Percentiles rank a stretch among this genome's conserved stretches.
These are phyloP conservation scores for Malurus elegans DNA, from an alignment of 2,113 vertebrate genomes.

Conservation along the genomic window DNA sequence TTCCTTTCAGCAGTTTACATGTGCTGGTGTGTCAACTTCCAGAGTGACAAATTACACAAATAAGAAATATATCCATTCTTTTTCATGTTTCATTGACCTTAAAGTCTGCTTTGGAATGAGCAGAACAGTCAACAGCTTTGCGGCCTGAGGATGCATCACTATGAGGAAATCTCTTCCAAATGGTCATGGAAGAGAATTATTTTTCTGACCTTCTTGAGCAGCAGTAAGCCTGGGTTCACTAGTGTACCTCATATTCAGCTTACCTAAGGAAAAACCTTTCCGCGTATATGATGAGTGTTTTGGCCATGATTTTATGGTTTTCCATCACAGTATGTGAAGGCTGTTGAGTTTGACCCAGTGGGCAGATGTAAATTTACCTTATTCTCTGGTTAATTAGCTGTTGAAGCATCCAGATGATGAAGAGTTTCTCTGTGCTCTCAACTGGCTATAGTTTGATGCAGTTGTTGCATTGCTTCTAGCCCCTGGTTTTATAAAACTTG, in stretches of 20 bases:
- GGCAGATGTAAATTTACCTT: not conserved
- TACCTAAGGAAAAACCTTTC: not conserved
- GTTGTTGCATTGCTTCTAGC: not conserved
- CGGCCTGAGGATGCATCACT: not conserved
- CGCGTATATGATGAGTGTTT: not conserved
- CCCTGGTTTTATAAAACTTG: not conserved
- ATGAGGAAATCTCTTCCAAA: not conserved
- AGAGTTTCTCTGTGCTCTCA: not conserved
- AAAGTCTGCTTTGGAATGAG: not conserved
- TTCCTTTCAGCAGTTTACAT: not conserved
- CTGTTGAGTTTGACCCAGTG: not conserved
- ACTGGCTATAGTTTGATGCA: not conserved
- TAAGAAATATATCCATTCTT: not conserved
- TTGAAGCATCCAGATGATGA: not conserved
- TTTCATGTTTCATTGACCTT: not conserved
- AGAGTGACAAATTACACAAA: not conserved
- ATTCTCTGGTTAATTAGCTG: not conserved
- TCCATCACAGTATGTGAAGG: not conserved
- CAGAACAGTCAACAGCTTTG: not conserved
- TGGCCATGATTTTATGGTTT: not conserved
- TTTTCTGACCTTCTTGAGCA: not conserved
- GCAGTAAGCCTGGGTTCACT: not conserved
- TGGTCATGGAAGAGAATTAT: not conserved
- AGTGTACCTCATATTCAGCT: fast-evolving
- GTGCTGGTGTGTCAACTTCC: not conserved